Evolutionary conservation across 2,113 vertebrate genomes (phyloP), one percentile per base, ranked within the genome.

Genomic region (Nannospalax galili): DNA sequence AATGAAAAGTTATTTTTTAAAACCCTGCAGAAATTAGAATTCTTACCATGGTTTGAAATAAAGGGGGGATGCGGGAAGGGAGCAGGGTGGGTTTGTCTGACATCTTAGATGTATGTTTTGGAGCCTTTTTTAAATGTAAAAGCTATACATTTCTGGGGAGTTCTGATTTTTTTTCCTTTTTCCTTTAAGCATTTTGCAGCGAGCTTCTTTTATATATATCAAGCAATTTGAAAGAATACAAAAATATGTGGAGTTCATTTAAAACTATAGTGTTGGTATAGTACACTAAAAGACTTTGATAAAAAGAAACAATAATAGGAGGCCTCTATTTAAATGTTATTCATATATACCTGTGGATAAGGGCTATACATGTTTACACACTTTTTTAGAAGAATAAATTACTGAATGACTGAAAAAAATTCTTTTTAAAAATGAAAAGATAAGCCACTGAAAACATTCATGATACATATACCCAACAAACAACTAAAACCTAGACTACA

Each of bases 331-430:
- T 99, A 99, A 99, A 99, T 99, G 99, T 99, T 98, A 98, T 99
- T 99, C 99, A 99, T 99, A 99, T 99, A 99, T 99, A 98, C 99
- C 98, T 98, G 98, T 98, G 98, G 98, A 99, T 99, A 98, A 99
- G 99, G 99, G 98, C 99, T 99, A 99, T 99, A 99, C 99, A 99
- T 99, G 99, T 99, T 99, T 99, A 99, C 99, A 99, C 99, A 99
- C 99, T 99, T 99, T 99, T 99, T 99, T 99, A 99, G 98, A 99
- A 98, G 98, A 99, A 99, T 99, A 99, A 99, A 99, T 99, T 99
- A 99, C 99, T 99, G 99, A 99, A 99, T 99, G 99, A 99, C 99
- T 99, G 99, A 99, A 99, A 96, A n/a, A n/a, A n/a, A n/a, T n/a
- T n/a, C n/a, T n/a, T n/a, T n/a, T n/a, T n/a, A n/a, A n/a, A n/a